Evolutionary conservation across 2,113 vertebrate species (phyloP).

Genomic region (Podarcis raffonei): DNA sequence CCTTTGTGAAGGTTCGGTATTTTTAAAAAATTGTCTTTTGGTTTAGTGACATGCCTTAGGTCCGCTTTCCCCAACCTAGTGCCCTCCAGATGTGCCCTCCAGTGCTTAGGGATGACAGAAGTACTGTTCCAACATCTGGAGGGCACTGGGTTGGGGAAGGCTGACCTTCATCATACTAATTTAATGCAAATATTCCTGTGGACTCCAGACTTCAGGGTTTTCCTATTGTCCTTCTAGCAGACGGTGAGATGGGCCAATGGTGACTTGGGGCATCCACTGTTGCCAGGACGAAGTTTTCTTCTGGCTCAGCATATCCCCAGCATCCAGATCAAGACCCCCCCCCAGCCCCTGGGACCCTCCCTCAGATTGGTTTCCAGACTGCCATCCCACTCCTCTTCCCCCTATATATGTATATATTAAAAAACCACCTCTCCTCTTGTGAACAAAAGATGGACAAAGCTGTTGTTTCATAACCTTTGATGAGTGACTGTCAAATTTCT

Average conservation of each 20-base stretch:
- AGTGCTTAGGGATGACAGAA: not conserved
- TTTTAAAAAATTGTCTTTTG: slow-evolving; percentile 6
- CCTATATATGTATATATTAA: not conserved
- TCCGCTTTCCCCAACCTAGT: not conserved
- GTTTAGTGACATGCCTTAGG: not conserved
- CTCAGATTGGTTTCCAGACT: too few species aligned
- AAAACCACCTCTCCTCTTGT: not conserved
- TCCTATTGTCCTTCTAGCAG: not conserved
- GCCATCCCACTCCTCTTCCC: not conserved
- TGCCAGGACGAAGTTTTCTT: not conserved
- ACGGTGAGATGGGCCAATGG: too few species aligned
- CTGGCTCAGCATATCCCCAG: not conserved
- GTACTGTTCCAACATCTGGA: not conserved
- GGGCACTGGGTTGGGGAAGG: not conserved
- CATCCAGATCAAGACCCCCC: too few species aligned
- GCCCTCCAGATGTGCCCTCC: not conserved
- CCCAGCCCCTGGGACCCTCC: too few species aligned
- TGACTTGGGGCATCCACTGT: not conserved
- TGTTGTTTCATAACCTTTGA: not conserved
- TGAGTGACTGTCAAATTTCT: not conserved
- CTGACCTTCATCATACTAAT: not conserved
- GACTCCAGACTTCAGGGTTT: not conserved
- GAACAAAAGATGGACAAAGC: not conserved
- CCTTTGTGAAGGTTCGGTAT: slow-evolving; percentile 84
- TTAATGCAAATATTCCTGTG: not conserved